Evolutionary conservation across 2,113 vertebrate species (phyloP).

Genomic region (Eptesicus fuscus): DNA sequence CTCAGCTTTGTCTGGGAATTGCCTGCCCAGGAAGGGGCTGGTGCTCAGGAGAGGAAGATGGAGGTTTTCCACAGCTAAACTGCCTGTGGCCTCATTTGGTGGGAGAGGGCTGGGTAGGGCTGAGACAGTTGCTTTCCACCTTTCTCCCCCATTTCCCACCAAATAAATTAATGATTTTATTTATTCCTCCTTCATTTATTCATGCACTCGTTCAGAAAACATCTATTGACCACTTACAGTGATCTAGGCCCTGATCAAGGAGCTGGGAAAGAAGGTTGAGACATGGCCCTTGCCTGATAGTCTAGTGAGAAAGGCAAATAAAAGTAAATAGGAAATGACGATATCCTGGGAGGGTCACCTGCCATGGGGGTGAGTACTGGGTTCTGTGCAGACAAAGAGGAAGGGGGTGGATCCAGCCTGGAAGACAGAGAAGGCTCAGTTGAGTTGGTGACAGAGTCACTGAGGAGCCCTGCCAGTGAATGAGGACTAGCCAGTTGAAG

Average conservation of each 20-base stretch:
- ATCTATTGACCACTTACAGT: background rate
- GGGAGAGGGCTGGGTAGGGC: background rate
- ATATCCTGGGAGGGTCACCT: background rate
- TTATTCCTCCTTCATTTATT: background rate
- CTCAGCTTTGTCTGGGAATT: constrained; percentile 24
- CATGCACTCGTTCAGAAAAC: background rate
- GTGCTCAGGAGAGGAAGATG: background rate
- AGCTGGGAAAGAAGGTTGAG: background rate
- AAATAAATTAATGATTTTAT: constrained; percentile 26
- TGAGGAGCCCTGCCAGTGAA: background rate
- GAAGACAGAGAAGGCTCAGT: background rate
- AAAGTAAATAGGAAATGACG: background rate
- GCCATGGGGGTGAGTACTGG: background rate
- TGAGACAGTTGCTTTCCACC: background rate
- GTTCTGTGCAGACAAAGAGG: background rate
- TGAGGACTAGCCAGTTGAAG: background rate
- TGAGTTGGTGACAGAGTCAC: background rate
- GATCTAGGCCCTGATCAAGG: background rate
- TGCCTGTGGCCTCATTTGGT: background rate
- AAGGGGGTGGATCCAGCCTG: background rate
- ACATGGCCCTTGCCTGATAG: background rate
- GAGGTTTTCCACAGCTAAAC: background rate
- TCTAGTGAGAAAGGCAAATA: background rate
- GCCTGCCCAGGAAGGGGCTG: background rate
- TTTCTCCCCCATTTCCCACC: background rate